Evolutionary conservation across 2,797 vertebrate species (phyloP), one percentile per base, ranked within the genome.

Genomic region (Lepilemur ruficaudatus): DNA sequence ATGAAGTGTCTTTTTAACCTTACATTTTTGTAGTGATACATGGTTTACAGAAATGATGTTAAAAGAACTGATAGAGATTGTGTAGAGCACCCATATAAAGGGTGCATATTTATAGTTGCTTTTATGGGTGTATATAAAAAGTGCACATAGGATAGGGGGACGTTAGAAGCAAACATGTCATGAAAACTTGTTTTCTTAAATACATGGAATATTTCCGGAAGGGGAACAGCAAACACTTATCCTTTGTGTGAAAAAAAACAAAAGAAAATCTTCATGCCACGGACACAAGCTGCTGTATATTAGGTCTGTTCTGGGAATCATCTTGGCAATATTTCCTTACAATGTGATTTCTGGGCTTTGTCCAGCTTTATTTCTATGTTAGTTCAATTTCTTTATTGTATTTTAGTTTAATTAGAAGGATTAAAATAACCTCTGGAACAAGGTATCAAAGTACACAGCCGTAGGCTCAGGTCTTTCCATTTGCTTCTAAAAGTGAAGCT

Each of bases 111-210:
- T 83, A 59, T 65, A 84, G 72, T 73, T 11, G 28, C 22, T 73
- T 14, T 0, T 1, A 12, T 1, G 41, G 41, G 0, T 25, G 17
- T 5, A n/a, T 14, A 14, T 46, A 32, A 65, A 88, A 13, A 7
- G 4, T 3, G 30, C 13, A 55, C 41, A 41, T 2, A 48, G 32
- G 41, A 4, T 20, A 8, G 48, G 80, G 23, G 48, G 43, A 22
- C 13, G 11, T 30, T 15, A 85, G 73, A 83, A 79, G 41, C 55
- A 94, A 78, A 52, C 1, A 14, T 18, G 67, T 11, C 61, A 28
- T 43, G 91, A 20, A 50, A 65, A 84, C 41, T 30, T 35, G 38
- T 59, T 70, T 92, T 76, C 57, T 43, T 78, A 91, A 93, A 46
- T 18, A 22, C 61, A 38, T 11, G 65, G 61, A 22, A 22, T 46